Conservation (phyloP, 2,113 vertebrate genomes). For the Semnopithecus entellus region DNA sequence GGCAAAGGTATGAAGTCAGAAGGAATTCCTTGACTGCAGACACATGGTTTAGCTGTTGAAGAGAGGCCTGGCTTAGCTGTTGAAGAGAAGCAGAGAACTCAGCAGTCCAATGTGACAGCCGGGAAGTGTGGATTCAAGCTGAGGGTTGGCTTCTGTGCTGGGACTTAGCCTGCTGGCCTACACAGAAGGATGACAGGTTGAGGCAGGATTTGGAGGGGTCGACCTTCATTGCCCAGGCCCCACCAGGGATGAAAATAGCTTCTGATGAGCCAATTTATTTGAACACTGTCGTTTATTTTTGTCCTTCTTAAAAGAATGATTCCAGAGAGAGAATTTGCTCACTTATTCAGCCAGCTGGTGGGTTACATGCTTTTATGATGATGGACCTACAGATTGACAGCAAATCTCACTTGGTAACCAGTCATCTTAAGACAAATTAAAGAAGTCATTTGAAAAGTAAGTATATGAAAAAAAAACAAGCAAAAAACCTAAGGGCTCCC, state of each 20-base stretch:
- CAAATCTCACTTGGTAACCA: not conserved
- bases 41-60: rapidly evolving
- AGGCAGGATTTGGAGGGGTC: not conserved
- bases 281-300: not conserved
- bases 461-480: too few relatives aligned
- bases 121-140: rapidly evolving
- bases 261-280: not conserved
- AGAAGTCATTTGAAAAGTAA: not conserved
- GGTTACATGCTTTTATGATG: not conserved
- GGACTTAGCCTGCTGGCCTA: not conserved
- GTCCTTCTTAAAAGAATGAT: not conserved
- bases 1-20: not conserved
- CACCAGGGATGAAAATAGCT: not conserved
- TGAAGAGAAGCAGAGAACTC: too few relatives aligned
- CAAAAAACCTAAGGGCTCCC: rapidly evolving
- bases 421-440: not conserved
- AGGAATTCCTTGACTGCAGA: not conserved
- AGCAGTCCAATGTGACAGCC: rapidly evolving
- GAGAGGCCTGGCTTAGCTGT: not conserved
- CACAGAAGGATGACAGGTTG: rapidly evolving
- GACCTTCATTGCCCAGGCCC: not conserved
- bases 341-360: rapidly evolving
- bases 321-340: not conserved
- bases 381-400: rapidly evolving
- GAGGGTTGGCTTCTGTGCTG: not conserved